Evolutionary conservation across 2,888 invertebrate species (phyloP), one percentile per base, ranked within the genome.

Genomic region (Diaphora mendica): DNA sequence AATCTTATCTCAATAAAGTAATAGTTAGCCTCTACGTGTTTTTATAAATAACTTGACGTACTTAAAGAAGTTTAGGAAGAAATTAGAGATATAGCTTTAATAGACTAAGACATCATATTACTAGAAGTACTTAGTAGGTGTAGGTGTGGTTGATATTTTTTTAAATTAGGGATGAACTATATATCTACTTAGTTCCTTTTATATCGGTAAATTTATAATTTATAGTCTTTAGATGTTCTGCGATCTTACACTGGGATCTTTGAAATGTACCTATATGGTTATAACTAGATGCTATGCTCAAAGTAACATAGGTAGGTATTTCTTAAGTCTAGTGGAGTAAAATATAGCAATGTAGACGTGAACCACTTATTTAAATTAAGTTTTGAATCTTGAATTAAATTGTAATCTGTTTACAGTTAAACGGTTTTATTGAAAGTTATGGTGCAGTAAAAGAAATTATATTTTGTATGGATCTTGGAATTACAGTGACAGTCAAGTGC

Each of bases 51-150:
- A 48, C n/a, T 39, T 64, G 42, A 68, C 8, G 39, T 62, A 72
- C n/a, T 35, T 66, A 42, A 71, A 71, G 68, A 74, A 73, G 64
- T 69, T 73, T 82, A 84, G 85, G 78, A 86, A 83, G 80, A 91
- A 88, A 90, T 91, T 94, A 95, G 94, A 87, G 84, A 90, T 83
- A 93, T 95, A 95, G 95, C 95, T 95, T 95, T 95, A 95, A 95
- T 95, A 95, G 93, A 74, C 55, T 93, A 94, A 93, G 92, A 78
- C 73, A 82, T 79, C 76, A 74, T 79, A 78, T 78, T 80, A 79
- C 74, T 75, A 74, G 84, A 84, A 75, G 80, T 72, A 33, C 55
- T 30, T 11, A 66, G 77, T 87, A 88, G 82, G 73, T 70, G 77
- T 88, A 87, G 83, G 59, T 75, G 79, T 84, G 82, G 79, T 77